Conservation (phyloP, 2,113 vertebrate species). For the Indri indri region DNA sequence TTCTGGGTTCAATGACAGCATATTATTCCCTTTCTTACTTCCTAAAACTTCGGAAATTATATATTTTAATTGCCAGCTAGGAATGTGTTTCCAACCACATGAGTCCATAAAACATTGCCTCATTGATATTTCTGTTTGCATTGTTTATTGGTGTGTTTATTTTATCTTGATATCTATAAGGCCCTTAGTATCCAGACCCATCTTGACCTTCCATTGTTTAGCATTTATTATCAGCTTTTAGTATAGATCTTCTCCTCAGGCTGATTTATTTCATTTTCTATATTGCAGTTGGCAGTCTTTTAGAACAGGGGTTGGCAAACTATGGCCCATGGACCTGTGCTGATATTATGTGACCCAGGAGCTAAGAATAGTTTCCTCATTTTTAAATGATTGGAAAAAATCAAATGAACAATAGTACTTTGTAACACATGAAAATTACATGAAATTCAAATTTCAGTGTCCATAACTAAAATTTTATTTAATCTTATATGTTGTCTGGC, state of each 20-base stretch:
- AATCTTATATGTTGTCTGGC: neutral
- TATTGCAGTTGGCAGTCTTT: neutral
- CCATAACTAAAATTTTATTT: neutral
- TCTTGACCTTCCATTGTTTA: neutral
- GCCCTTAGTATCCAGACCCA: neutral
- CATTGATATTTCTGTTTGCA: slow-evolving; percentile 1
- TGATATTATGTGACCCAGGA: neutral
- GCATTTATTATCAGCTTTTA: neutral
- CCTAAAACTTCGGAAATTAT: slow-evolving; percentile 17
- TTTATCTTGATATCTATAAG: slow-evolving; percentile 28
- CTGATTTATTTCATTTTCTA: neutral
- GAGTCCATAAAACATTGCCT: slow-evolving; percentile 8
- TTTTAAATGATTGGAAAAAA: slow-evolving; percentile 37
- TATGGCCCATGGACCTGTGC: neutral
- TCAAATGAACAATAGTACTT: neutral
- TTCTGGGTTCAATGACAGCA: neutral
- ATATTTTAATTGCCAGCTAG: slow-evolving; percentile 12
- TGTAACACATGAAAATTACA: neutral
- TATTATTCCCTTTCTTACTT: slow-evolving; percentile 27
- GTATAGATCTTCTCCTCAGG: neutral
- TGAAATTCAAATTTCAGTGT: neutral
- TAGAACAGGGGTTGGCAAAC: neutral
- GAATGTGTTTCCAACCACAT: neutral
- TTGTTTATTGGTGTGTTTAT: slow-evolving; percentile 18
- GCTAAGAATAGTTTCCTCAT: neutral